Percentiles rank a stretch among this genome's conserved stretches.
phyloP scores from a whole-genome alignment of 2,113 vertebrate genomes.

The Perccottus glenii region DNA sequence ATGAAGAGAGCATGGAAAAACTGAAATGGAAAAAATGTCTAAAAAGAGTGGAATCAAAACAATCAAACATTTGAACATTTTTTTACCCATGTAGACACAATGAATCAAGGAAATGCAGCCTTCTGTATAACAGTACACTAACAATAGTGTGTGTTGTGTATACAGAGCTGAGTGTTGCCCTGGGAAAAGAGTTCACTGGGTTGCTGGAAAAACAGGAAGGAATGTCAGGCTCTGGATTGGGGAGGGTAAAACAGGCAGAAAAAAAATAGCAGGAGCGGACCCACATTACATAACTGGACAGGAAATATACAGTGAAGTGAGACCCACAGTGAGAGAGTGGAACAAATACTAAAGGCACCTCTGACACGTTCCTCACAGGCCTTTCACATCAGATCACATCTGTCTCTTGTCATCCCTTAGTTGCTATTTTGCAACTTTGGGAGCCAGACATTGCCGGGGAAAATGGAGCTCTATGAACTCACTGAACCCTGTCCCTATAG shows the following conservation, averaged over 20 bases:
- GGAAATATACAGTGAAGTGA: conserved; percentile 68
- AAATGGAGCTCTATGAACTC: conserved; percentile 49
- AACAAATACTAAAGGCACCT: conserved; percentile 44
- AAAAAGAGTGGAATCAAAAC: not conserved
- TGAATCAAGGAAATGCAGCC: conserved; percentile 31
- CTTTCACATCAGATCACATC: conserved; percentile 62
- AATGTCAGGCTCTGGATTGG: conserved; percentile 57
- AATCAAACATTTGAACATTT: conserved; percentile 7
- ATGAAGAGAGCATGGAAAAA: conserved; percentile 1
- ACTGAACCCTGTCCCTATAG: conserved; percentile 49
- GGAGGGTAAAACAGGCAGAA: conserved; percentile 41
- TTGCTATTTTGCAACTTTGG: conserved; percentile 14
- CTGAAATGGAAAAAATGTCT: not conserved
- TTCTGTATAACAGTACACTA: conserved; percentile 13
- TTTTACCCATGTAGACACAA: conserved; percentile 36
- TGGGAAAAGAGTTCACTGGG: conserved; percentile 70
- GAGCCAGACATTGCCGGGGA: conserved; percentile 42
- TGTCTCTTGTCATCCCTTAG: conserved; percentile 27
- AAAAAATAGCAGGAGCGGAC: conserved; percentile 48
- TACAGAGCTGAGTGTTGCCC: conserved; percentile 34
- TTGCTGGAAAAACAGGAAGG: conserved; percentile 75
- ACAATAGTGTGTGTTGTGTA: conserved; percentile 22
- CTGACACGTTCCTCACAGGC: conserved; percentile 60
- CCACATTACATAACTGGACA: conserved; percentile 74
- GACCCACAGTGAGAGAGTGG: conserved; percentile 18